Percentiles rank a stretch among this genome's conserved stretches.
These are phyloP conservation scores for Neogale vison DNA, from an alignment of 2,113 vertebrate species.

Conservation along the genomic window DNA sequence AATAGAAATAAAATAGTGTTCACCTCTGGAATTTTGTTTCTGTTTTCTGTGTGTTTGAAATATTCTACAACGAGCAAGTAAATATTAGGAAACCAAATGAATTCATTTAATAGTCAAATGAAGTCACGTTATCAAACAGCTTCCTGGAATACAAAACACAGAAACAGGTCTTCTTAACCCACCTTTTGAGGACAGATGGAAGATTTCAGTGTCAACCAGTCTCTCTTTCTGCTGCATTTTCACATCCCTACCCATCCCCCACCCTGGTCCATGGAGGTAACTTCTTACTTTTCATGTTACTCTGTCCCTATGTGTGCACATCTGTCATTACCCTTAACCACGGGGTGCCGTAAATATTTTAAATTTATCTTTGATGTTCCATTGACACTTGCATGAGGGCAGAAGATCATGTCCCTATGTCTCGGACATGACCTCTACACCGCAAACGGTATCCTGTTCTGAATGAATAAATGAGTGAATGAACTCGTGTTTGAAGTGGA, in stretches of 20 bases:
- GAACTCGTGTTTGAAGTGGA: background rate
- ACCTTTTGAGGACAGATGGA: background rate
- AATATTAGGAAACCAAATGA: conserved; percentile 31
- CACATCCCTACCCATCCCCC: fast-evolving
- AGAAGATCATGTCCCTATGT: background rate
- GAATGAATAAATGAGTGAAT: background rate
- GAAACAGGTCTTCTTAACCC: background rate
- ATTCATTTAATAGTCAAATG: background rate
- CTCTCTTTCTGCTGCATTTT: background rate
- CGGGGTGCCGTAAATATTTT: background rate
- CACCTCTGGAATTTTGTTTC: background rate
- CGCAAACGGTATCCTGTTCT: background rate
- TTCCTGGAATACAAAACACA: background rate
- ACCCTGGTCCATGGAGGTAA: too few relatives aligned
- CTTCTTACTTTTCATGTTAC: background rate
- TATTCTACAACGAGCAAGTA: background rate
- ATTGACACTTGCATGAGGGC: background rate
- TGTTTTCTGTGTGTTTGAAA: conserved; percentile 2
- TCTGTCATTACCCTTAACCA: background rate
- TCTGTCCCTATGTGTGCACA: background rate
- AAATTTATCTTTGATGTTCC: background rate
- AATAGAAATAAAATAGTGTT: background rate
- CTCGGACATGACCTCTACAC: background rate
- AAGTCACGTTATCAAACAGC: background rate
- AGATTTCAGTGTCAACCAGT: background rate